These are phyloP conservation scores for Mus caroli DNA, from an alignment of 2,797 vertebrate genomes.

Conservation along the genomic window DNA sequence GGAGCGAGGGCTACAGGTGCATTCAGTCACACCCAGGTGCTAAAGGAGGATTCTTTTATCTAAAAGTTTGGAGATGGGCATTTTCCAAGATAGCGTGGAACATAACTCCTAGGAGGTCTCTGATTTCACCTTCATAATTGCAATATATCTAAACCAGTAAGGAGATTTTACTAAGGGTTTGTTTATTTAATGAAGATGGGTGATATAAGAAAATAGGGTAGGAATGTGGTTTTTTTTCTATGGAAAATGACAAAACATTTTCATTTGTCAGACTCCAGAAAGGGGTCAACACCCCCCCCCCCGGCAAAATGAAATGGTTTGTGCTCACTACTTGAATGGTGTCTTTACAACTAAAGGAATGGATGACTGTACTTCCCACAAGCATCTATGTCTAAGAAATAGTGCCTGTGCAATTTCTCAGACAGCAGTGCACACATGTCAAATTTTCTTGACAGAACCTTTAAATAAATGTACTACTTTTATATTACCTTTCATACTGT, in stretches of 20 bases:
- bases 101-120: background rate
- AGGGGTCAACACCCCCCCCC: too few species aligned
- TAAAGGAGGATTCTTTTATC: constrained; percentile 47
- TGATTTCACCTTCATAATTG: constrained; percentile 41
- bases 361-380: background rate
- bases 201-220: background rate
- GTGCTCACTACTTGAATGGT: background rate
- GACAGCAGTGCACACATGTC: background rate
- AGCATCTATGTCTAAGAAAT: background rate
- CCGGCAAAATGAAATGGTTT: background rate
- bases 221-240: background rate
- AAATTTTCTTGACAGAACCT: background rate
- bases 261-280: constrained; percentile 31
- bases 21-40: background rate
- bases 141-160: constrained; percentile 27
- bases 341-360: background rate
- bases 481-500: background rate
- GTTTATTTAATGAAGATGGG: constrained; percentile 15
- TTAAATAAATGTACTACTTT: background rate
- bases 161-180: constrained; percentile 49
- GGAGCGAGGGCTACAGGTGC: background rate
- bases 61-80: background rate
- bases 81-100: constrained; percentile 14
- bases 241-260: constrained; percentile 18
- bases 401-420: background rate